phyloP scores from a whole-genome alignment of 2,797 vertebrate genomes.

The Gastrophryne carolinensis region DNA sequence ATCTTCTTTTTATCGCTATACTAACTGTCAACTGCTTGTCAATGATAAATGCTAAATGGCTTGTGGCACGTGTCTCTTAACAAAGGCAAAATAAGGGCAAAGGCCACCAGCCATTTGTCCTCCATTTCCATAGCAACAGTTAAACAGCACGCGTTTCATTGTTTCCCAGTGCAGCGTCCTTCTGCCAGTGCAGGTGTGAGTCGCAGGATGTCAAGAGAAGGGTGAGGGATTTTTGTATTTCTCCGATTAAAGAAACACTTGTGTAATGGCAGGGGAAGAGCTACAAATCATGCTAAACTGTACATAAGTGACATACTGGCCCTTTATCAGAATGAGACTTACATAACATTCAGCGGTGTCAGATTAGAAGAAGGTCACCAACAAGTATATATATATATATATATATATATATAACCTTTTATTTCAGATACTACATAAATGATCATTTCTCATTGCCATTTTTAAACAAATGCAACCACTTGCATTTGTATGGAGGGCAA shows the following conservation, averaged over 20 bases:
- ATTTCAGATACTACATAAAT: too few species aligned
- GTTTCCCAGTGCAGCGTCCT: conserved; percentile 80
- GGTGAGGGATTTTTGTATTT: conserved; percentile 64
- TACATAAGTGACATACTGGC: too few species aligned
- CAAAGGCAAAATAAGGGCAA: conserved; percentile 73
- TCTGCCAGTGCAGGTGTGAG: conserved; percentile 75
- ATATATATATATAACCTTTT: too few species aligned
- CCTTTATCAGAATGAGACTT: too few species aligned
- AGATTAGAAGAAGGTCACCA: too few species aligned
- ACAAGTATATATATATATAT: too few species aligned
- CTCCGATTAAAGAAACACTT: conserved; percentile 26
- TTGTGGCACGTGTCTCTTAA: conserved; percentile 75
- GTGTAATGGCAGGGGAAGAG: background rate
- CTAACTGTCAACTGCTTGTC: conserved; percentile 63
- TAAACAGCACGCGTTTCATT: conserved; percentile 87
- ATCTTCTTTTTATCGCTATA: conserved; percentile 4
- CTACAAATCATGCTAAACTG: background rate
- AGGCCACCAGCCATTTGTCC: conserved; percentile 73
- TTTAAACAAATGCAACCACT: too few species aligned
- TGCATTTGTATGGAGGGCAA: too few species aligned
- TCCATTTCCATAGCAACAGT: conserved; percentile 81
- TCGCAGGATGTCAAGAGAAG: conserved; percentile 70
- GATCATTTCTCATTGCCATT: too few species aligned
- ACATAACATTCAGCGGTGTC: too few species aligned
- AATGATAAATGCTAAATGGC: conserved; percentile 74